A percentile compares a stretch with the other conserved stretches of the same genome.
Conservation (phyloP, 2,113 vertebrate species). For the Osmerus eperlanus region DNA sequence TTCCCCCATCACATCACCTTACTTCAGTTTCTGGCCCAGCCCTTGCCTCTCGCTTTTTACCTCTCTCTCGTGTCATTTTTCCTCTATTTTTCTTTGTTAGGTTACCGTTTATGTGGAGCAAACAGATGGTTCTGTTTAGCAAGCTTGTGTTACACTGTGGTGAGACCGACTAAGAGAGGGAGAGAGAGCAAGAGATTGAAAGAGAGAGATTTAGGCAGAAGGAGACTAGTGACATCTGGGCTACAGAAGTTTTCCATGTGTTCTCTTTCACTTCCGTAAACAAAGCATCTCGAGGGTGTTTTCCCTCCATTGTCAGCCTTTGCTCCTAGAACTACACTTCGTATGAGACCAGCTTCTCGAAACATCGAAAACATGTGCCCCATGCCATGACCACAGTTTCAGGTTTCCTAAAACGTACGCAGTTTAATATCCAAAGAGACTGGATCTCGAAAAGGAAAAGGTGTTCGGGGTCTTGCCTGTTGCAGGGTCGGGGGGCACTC, state of each 20-base stretch:
- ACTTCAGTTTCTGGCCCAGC: constrained; percentile 2
- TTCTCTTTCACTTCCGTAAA: constrained; percentile 20
- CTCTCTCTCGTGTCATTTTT: constrained; percentile 2
- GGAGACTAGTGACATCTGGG: constrained; percentile 7
- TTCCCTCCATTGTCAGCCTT: neutral
- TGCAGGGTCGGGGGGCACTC: constrained; percentile 15
- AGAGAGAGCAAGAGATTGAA: neutral
- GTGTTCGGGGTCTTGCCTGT: neutral
- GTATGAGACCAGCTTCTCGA: neutral
- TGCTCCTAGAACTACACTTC: neutral
- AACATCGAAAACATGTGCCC: neutral
- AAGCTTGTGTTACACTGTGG: neutral
- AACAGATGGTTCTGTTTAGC: constrained; percentile 36
- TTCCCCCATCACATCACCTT: neutral
- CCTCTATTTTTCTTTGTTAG: constrained; percentile 3
- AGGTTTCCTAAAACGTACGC: neutral
- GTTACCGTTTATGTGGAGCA: constrained; percentile 11
- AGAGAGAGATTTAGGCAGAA: constrained; percentile 7
- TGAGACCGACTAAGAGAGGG: neutral
- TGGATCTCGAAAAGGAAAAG: too few species aligned
- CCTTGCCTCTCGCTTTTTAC: neutral
- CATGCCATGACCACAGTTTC: too few species aligned
- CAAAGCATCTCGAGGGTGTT: neutral
- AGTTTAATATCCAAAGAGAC: constrained; percentile 1
- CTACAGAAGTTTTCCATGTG: constrained; percentile 21